Evolutionary conservation across 2,113 vertebrate species (phyloP), one percentile per base, ranked within the genome.

Genomic region (Petroica traversi): DNA sequence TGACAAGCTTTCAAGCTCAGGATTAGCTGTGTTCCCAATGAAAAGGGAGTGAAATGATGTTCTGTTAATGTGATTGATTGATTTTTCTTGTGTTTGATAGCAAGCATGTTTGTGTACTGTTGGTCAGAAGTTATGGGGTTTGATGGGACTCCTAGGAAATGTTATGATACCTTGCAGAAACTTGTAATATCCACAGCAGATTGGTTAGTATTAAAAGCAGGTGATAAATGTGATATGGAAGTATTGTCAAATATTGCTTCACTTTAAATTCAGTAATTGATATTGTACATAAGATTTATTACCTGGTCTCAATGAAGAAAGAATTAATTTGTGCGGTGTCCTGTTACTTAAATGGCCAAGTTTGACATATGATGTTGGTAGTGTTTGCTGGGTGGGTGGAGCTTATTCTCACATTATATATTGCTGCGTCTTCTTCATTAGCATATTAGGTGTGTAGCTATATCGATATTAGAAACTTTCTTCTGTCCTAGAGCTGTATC

Each of bases 381-480:
- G 9, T 67, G 48, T 26, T 26, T 77, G 25, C 29, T 88, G 41
- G 16, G 17, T 78, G 58, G 13, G 36, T 62, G 41, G 38, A 54
- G 46, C 45, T 72, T 58, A 20, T 88, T 90, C 71, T 34, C 74
- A 55, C 19, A 3, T 16, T 12, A 4, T 31, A 4, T 62, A 13
- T 13, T n/a, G 26, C 68, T 80, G 55, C 36, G 46, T 78, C 40
- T 89, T 85, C 33, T 67, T 87, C 19, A 45, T 72, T 62, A 52
- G 8, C 16, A 4, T 33, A 18, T 4, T 12, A 36, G 54, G 2
- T 8, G 15, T 38, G 45, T 64, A 48, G 25, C 9, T 85, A 0
- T 48, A 8, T 43, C 0, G 0, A 5, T 61, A 24, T 20, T n/a
- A 14, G 8, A 43, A n/a, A 19, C 29, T 43, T 88, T 26, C 31